Evolutionary conservation across 2,113 vertebrate genomes (phyloP), one percentile per base, ranked within the genome.

Genomic region (Butastur rufipennis): DNA sequence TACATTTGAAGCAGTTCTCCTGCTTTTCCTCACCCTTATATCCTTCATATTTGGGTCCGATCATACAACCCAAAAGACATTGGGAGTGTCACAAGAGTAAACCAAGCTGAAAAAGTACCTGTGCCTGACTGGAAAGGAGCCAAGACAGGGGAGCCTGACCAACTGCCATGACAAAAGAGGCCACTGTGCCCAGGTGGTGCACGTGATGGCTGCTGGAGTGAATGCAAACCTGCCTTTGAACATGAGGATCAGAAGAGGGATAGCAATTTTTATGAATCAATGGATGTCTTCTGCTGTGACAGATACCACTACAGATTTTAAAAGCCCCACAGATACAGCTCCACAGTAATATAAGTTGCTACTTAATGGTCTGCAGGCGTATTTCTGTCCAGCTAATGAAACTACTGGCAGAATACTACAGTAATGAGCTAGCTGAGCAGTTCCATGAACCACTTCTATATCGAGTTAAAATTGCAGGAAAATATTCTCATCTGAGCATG

Each of bases 111-210:
- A 87, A 50, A 92, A 50, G 10, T 11, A 36, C 6, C 10, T 59
- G 6, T 65, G 47, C 15, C 25, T 59, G 6, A 22, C 9, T 32
- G 16, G 12, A 81, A 93, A 34, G 10, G 13, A 78, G 19, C 7
- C 10, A 66, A 45, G 10, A 18, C 18, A 29, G 0, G 0, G 29
- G 4, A 63, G 6, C 8, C 21, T 48, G 22, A 40, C 16, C 31
- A 47, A 1, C 9, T 38, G 5, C 27, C 6, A 12, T 0, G 3
- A 15, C 5, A 6, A 58, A 47, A n/a, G 21, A 23, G 9, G 9
- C 17, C 38, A 20, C 6, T 0, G 3, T 29, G 38, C 13, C 63
- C 9, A 17, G 9, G 1, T 32, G 9, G 11, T 53, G 5, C 4
- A 4, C 3, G 0, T 6, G 23, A 16, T 47, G 17, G 19, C 17